Conservation (phyloP, 2,797 vertebrate genomes). For the Neomorphus geoffroyi region DNA sequence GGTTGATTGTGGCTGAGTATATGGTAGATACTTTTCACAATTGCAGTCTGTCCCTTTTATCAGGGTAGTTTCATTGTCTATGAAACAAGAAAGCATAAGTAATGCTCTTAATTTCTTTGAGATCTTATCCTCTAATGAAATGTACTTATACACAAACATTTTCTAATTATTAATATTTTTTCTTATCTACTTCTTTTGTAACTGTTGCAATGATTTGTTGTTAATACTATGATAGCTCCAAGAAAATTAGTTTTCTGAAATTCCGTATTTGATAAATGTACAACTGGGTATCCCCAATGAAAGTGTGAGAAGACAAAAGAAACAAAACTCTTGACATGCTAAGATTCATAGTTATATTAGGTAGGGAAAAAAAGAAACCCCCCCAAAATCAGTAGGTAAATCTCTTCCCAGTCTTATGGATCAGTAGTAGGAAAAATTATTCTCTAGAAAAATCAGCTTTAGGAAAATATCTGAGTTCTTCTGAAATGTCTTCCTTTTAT, state of each 20-base stretch:
- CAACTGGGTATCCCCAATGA: not conserved
- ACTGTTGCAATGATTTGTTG: not conserved
- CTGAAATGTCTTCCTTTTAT: slow-evolving; percentile 4
- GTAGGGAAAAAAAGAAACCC: not conserved
- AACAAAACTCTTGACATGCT: not conserved
- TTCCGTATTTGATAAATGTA: not conserved
- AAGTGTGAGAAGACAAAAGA: not conserved
- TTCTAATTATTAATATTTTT: not conserved
- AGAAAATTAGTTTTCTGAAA: not conserved
- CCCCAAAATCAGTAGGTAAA: not conserved
- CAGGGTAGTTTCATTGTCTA: not conserved
- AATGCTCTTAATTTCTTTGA: not conserved
- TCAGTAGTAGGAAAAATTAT: slow-evolving; percentile 17
- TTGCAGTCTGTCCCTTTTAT: not conserved
- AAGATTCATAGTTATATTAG: not conserved
- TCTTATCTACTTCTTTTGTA: not conserved
- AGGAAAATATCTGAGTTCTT: slow-evolving; percentile 57
- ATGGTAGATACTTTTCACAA: not conserved
- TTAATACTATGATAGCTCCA: not conserved
- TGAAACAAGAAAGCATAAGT: not conserved
- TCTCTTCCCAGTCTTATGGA: slow-evolving; percentile 42
- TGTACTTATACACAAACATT: not conserved
- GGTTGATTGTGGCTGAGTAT: not conserved
- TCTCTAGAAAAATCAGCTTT: slow-evolving; percentile 36
- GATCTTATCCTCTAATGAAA: not conserved